Evolutionary conservation across 2,113 vertebrate genomes (phyloP), one percentile per base, ranked within the genome.

Genomic region (Platichthys stellatus): DNA sequence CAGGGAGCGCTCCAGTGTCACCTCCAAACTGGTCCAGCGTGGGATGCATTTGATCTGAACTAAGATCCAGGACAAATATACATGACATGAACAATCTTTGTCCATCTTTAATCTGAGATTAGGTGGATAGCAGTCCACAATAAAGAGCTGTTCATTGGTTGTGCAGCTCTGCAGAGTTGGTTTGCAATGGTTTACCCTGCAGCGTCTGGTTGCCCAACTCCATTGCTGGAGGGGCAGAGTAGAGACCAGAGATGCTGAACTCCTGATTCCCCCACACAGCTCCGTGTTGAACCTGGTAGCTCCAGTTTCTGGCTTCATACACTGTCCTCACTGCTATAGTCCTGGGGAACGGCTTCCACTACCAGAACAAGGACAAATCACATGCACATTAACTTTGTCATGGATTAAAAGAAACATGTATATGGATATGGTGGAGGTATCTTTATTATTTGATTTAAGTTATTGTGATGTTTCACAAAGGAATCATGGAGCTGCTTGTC

Each of bases 321-420:
- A 47, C 24, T 0, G 89, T 92, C 80, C 71, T 87, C 35, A 94
- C 66, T 11, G 89, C 31, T 15, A 95, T 67, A 2, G 86, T 85
- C 77, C 86, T 81, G 38, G 96, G 96, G 10, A 96, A 64, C 13
- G 63, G 38, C 61, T 91, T 88, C 28, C 96, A 72, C 95, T 96
- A 65, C 12, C 35, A 69, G n/a, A 62, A 79, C 23, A 74, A 24
- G 57, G 64, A 18, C 12, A 9, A 13, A 20, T 53, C 63, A 66
- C 2, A 38, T 20, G 17, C 17, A 49, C 18, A 21, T 26, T 68
- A 14, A 11, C 5, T 28, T 12, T 23, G 35, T 23, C 12, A 13
- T 12, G 9, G n/a, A 10, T 43, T 14, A 5, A 1, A 17, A 6
- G 31, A 7, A 31, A 31, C 2, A 49, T 18, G 15, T 4, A 45